Conservation (phyloP, 2,888 invertebrate species). For the Cephus rjabovi region DNA sequence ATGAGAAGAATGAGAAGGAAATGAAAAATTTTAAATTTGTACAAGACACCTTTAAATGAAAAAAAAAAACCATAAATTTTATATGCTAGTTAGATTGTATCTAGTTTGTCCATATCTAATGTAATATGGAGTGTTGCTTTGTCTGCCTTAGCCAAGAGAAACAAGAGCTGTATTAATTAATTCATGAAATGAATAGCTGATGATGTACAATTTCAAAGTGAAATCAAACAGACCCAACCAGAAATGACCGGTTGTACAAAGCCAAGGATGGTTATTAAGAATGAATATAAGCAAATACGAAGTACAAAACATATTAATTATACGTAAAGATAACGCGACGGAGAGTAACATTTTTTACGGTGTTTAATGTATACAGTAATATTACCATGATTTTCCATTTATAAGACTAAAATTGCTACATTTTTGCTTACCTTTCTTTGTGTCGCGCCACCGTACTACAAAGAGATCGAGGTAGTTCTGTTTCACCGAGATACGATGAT, state of each 20-base stretch:
- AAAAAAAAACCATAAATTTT: too few species aligned
- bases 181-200: conserved; percentile 7
- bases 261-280: too few species aligned
- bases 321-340: neutral
- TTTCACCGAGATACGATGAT: neutral
- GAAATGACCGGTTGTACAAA: too few species aligned
- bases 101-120: too few species aligned
- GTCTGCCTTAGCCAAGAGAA: neutral
- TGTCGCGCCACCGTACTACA: too few species aligned
- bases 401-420: neutral
- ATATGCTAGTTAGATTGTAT: too few species aligned
- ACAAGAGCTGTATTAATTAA: neutral
- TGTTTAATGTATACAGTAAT: neutral
- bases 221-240: too few species aligned
- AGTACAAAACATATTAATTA: neutral
- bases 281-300: neutral
- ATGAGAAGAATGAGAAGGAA: too few species aligned
- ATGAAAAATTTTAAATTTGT: too few species aligned
- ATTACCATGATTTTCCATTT: neutral
- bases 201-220: neutral
- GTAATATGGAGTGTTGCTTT: too few species aligned
- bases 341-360: neutral
- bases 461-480: neutral
- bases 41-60: too few species aligned
- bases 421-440: too few species aligned